phyloP scores from a whole-genome alignment of 2,888 invertebrate genomes.

The Chloroclysta siterata region DNA sequence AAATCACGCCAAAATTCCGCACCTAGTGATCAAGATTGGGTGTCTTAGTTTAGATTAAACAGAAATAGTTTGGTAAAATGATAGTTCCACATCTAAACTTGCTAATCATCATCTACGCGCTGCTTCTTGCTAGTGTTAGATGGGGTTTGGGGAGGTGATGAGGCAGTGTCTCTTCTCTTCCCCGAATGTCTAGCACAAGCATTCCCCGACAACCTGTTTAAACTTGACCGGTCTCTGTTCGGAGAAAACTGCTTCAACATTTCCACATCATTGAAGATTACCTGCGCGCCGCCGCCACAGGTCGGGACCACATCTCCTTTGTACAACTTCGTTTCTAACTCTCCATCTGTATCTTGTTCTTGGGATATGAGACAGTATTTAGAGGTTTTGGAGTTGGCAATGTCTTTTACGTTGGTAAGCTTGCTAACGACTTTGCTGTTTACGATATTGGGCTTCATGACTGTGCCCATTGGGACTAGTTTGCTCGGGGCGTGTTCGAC shows the following conservation, averaged over 20 bases:
- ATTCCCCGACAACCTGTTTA: slow-evolving; percentile 57
- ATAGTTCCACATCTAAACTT: neutral
- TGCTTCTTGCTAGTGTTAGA: slow-evolving; percentile 79
- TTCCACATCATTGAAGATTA: slow-evolving; percentile 98
- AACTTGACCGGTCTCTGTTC: slow-evolving; percentile 61
- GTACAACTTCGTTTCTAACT: slow-evolving; percentile 95
- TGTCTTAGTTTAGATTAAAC: too few species aligned
- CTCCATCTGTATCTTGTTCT: slow-evolving; percentile 95
- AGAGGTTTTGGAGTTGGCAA: slow-evolving; percentile 88
- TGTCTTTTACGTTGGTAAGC: slow-evolving; percentile 91
- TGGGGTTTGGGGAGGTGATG: slow-evolving; percentile 75
- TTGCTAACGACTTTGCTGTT: slow-evolving; percentile 93
- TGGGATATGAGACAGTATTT: slow-evolving; percentile 98
- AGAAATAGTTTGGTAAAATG: neutral
- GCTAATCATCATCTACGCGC: slow-evolving; percentile 46
- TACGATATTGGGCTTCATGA: slow-evolving; percentile 93
- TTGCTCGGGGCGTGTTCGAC: slow-evolving; percentile 94
- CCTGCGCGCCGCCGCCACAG: slow-evolving; percentile 96
- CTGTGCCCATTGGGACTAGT: slow-evolving; percentile 93
- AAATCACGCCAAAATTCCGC: too few species aligned
- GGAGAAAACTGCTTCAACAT: slow-evolving; percentile 93
- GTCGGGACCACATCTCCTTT: slow-evolving; percentile 98
- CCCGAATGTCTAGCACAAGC: slow-evolving; percentile 75
- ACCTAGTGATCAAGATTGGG: too few species aligned
- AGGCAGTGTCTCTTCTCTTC: slow-evolving; percentile 70